These are phyloP conservation scores for Conistra vaccinii DNA, from an alignment of 2,888 invertebrate genomes.

Conservation along the genomic window DNA sequence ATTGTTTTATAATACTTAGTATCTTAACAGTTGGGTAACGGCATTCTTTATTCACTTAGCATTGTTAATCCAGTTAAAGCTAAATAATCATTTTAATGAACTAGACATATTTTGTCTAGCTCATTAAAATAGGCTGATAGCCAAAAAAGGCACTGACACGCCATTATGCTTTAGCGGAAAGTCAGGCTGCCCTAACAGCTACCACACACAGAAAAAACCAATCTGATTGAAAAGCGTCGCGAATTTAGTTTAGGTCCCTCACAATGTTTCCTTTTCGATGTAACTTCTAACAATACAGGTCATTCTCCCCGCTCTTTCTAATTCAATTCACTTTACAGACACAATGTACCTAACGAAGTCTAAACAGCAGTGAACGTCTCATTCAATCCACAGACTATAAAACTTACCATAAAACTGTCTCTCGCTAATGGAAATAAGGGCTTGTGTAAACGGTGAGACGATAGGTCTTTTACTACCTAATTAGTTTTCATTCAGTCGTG, in stretches of 20 bases:
- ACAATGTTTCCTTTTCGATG: background rate
- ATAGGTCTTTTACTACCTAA: constrained; percentile 11
- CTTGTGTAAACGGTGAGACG: constrained; percentile 15
- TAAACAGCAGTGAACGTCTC: background rate
- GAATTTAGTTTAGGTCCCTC: background rate
- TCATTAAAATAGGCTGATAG: background rate
- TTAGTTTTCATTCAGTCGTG: constrained; percentile 8
- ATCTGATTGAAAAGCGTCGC: background rate
- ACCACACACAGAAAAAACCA: background rate
- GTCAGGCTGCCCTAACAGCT: no score
- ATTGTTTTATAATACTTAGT: background rate
- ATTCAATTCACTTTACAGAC: background rate
- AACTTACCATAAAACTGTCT: constrained; percentile 23
- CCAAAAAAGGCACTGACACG: background rate
- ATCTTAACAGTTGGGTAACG: background rate
- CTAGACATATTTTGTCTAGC: background rate
- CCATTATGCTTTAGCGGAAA: no score
- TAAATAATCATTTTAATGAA: background rate
- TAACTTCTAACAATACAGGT: background rate
- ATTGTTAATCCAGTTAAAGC: background rate
- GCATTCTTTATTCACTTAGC: background rate
- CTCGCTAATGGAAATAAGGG: constrained; percentile 25
- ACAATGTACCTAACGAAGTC: background rate
- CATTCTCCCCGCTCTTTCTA: background rate
- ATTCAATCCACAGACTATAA: constrained; percentile 20